phyloP scores from a whole-genome alignment of 2,888 invertebrate species.

The Drosophila robusta region DNA sequence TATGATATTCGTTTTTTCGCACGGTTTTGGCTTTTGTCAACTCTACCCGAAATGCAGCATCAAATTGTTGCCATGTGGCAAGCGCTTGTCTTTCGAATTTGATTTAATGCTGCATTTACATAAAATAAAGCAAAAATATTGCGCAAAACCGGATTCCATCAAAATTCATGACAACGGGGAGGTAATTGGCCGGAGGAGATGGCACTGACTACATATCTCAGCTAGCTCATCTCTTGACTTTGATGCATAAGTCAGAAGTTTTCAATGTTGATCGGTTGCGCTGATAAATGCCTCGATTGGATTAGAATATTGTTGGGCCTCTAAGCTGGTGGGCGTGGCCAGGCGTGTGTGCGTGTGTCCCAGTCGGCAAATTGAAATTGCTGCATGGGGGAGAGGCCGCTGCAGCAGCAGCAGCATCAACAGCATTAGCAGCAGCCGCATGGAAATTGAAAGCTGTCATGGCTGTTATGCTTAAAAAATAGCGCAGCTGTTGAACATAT shows the following conservation, averaged over 20 bases:
- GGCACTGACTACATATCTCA: constrained; percentile 45
- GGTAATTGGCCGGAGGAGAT: constrained; percentile 51
- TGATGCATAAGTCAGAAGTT: constrained; percentile 79
- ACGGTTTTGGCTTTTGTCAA: constrained; percentile 71
- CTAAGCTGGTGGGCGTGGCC: constrained; percentile 73
- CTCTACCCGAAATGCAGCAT: constrained; percentile 59
- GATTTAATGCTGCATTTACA: constrained; percentile 79
- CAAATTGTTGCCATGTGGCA: constrained; percentile 71
- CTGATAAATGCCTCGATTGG: constrained; percentile 78
- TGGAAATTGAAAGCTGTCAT: constrained; percentile 78
- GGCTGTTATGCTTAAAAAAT: constrained; percentile 55
- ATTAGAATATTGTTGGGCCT: constrained; percentile 67
- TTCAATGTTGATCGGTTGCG: constrained; percentile 70
- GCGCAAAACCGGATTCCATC: constrained; percentile 7
- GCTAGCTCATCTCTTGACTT: constrained; percentile 71
- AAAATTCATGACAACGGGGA: constrained; percentile 20
- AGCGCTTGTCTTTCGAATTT: constrained; percentile 60
- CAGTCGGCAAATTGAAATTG: constrained; percentile 70
- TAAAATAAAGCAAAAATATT: constrained; percentile 8
- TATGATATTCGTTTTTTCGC: constrained; percentile 33
- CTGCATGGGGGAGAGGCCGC: constrained; percentile 26
- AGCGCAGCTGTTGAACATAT: constrained; percentile 80
- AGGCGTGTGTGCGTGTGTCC: constrained; percentile 43
- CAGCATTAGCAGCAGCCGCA: constrained; percentile 14
- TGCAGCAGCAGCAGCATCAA: constrained; percentile 24